These are phyloP conservation scores for Stictocephala bisonia DNA, from an alignment of 2,888 invertebrate genomes.

Conservation along the genomic window DNA sequence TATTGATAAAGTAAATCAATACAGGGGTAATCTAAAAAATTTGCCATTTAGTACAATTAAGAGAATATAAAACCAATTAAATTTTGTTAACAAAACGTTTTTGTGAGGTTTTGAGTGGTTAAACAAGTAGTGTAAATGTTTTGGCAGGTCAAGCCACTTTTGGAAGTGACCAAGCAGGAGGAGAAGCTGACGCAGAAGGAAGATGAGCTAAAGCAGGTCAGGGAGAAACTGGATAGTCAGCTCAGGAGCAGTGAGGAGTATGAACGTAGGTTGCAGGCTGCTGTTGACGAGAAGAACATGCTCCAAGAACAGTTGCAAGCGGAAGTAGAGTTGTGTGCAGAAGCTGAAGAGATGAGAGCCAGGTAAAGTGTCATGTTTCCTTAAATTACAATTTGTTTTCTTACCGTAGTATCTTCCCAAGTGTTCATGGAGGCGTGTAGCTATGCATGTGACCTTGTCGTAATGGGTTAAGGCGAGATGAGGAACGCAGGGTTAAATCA, in stretches of 20 bases:
- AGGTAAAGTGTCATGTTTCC: no score
- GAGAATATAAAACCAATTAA: background rate
- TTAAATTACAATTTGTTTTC: background rate
- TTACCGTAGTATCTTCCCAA: background rate
- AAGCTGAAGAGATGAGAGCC: conserved; percentile 95
- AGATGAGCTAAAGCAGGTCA: conserved; percentile 91
- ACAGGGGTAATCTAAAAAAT: no score
- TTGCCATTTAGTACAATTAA: no score
- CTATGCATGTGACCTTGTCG: background rate
- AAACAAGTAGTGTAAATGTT: background rate
- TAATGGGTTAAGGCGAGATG: no score
- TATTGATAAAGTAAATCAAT: no score
- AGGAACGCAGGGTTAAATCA: no score
- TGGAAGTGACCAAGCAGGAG: conserved; percentile 99
- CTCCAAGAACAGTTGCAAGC: conserved; percentile 96
- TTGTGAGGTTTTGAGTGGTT: no score
- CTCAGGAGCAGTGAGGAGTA: conserved; percentile 66
- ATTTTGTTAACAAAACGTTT: background rate
- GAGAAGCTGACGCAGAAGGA: conserved; percentile 97
- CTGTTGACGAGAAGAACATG: conserved; percentile 92
- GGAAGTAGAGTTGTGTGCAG: conserved; percentile 96
- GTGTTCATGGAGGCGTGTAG: background rate
- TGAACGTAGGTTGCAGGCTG: conserved; percentile 69
- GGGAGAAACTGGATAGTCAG: conserved; percentile 86
- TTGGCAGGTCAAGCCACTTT: conserved; percentile 81